Evolutionary conservation across 2,113 vertebrate species (phyloP), one percentile per base, ranked within the genome.

Genomic region (Dolichallabes microphthalmus): DNA sequence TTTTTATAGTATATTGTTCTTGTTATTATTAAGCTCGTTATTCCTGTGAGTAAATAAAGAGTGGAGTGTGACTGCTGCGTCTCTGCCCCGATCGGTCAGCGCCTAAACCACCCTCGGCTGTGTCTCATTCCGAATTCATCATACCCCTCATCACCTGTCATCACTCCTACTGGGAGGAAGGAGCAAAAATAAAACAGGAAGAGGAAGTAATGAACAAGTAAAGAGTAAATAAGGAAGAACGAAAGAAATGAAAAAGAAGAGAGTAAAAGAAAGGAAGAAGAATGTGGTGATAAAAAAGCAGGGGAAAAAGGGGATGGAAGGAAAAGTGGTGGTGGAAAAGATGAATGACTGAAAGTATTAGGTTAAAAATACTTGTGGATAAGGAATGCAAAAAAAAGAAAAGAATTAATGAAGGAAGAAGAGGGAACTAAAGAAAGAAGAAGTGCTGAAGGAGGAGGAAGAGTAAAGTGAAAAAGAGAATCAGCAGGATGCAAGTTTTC

Each of bases 101-200:
- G 19, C 39, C 32, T 39, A 39, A 39, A 71, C 22, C 32, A 71
- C 69, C 32, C 68, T 25, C 39, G 20, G 22, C 20, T 50, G 39
- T 50, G 69, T 73, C 39, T 73, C 69, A 50, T 73, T 73, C 69
- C 25, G 69, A 73, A 50, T 73, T 71, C 39, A 73, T 71, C 68
- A 25, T 50, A 50, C 71, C 25, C 71, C 25, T 74, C 71, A 74
- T 75, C 45, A 75, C 25, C 25, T 53, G 73, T 75, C 73, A 75
- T 75, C 73, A 75, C 45, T 50, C 20, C 19, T 50, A 25, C 35
- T 73, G 35, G 25, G 15, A 27, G 73, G 25, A 53, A 17, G 73
- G 14, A 27, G 0, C 10, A 17, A 52, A 52, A 17, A 35, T 2
- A 19, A 61, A 61, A 61, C 15, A 20, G 20, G 9, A n/a, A n/a